A percentile compares a stretch with the other conserved stretches of the same genome.
phyloP scores from a whole-genome alignment of 1,140 invertebrate genomes.

The Nebria ingens region DNA sequence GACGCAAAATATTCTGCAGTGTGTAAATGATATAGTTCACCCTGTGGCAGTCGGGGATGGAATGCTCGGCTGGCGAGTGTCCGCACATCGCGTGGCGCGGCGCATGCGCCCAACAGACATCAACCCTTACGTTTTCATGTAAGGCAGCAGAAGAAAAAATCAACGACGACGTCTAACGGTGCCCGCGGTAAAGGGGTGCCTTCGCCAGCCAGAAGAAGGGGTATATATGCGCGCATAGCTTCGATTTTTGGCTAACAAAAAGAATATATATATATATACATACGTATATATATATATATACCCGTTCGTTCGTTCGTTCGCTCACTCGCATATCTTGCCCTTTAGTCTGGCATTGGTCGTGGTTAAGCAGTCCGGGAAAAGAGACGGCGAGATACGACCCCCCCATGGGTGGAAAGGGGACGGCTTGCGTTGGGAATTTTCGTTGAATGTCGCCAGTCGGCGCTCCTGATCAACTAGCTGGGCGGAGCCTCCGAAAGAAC shows the following conservation, averaged over 20 bases:
- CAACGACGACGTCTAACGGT: constrained; percentile 19
- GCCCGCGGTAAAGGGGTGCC: too few species aligned
- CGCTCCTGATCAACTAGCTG: constrained; percentile 29
- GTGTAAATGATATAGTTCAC: background rate
- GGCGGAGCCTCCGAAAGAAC: constrained; percentile 29
- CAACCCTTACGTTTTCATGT: constrained; percentile 7
- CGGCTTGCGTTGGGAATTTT: constrained; percentile 9
- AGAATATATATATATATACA: too few species aligned
- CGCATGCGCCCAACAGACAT: background rate
- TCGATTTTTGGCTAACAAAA: constrained; percentile 34
- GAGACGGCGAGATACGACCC: background rate
- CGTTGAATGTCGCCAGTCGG: constrained; percentile 22
- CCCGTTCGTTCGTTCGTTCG: too few species aligned
- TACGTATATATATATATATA: constrained; percentile 1
- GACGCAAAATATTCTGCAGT: background rate
- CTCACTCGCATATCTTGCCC: too few species aligned
- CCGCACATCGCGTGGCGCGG: too few species aligned
- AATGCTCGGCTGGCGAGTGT: background rate
- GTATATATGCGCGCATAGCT: constrained; percentile 24
- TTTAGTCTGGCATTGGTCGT: constrained; percentile 19
- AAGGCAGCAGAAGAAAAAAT: constrained; percentile 18
- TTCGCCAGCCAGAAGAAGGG: constrained; percentile 26
- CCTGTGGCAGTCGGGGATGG: background rate
- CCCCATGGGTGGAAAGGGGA: constrained; percentile 3
- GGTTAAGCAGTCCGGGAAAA: constrained; percentile 7